Conservation (phyloP, 1,140 invertebrate genomes). For the Aradophagus sp. region DNA sequence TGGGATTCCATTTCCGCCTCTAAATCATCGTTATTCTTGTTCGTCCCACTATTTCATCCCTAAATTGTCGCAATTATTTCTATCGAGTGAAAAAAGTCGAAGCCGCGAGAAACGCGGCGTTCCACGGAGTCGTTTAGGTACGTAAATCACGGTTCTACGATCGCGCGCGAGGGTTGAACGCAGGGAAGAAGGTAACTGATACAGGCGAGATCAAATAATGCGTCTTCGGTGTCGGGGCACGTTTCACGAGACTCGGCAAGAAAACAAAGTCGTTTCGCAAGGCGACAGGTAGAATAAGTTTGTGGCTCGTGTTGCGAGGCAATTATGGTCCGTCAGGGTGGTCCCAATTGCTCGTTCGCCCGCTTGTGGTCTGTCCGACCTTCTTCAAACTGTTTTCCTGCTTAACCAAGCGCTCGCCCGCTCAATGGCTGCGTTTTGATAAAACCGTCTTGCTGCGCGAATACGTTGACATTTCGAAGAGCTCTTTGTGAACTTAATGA, state of each 20-base stretch:
- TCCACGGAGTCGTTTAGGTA: too few species aligned
- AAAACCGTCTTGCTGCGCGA: constrained; percentile 38
- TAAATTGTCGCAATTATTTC: too few species aligned
- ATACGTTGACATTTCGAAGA: constrained; percentile 31
- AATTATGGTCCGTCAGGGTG: constrained; percentile 53
- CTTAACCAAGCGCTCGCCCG: constrained; percentile 25
- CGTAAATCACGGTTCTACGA: constrained; percentile 30
- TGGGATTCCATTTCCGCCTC: too few species aligned
- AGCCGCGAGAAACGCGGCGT: neutral
- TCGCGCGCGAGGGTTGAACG: constrained; percentile 10
- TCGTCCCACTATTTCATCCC: too few species aligned
- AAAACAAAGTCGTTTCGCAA: constrained; percentile 50
- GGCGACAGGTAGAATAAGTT: constrained; percentile 52
- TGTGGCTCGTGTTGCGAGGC: constrained; percentile 52
- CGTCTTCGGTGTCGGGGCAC: constrained; percentile 36
- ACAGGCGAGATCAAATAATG: constrained; percentile 41
- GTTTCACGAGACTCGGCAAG: constrained; percentile 41
- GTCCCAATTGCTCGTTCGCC: constrained; percentile 44
- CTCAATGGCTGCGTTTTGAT: constrained; percentile 46
- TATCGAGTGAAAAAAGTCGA: too few species aligned
- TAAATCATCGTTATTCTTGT: too few species aligned
- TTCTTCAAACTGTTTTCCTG: constrained; percentile 48
- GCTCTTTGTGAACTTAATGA: constrained; percentile 40
- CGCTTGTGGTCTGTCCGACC: constrained; percentile 48
- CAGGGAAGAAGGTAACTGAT: constrained; percentile 34